Base-by-base conservation (phyloP, 2,113 vertebrate species). In the Carassius auratus region DNA sequence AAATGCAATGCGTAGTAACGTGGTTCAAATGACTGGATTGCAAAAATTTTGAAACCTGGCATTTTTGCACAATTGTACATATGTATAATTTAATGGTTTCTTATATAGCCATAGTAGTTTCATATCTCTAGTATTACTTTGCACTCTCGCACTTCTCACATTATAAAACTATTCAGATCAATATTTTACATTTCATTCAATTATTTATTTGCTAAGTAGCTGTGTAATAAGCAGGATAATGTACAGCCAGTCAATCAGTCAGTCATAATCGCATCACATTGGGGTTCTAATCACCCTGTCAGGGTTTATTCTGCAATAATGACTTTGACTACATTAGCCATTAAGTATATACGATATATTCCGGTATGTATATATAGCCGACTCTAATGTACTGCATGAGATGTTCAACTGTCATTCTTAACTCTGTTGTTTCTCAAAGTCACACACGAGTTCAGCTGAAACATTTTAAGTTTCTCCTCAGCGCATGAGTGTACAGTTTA, bases 181-280 rank as follows among this genome's bases (percentile, higher is more conserved):
- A 74, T 74, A 74, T 48, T 74, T 74, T n/a, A 74, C 71, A 74
- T 45, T 74, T 74, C 12, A 23, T 74, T 74, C 21, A 48, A 74
- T 74, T 74, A 48, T 74, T 74, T 74, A 74, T 74, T 48, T 48
- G 42, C 12, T 48, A 45, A 74, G 71, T 74, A 74, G 71, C 42
- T n/a, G 5, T 74, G n/a, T 48, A 74, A 74, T 74, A 74, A 74
- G 71, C 71, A 74, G 71, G 68, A 74, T 73, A 73, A 73, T 74
- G 71, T 48, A n/a, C 42, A 74, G 21, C 2, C 71, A 48, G 71
- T 74, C 71, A 74, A 23, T 48, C 71, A 23, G 42, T 48, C 71
- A 48, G 42, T 74, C 71, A 74, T 23, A 48, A 74, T 74, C 21
- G 42, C 71, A 45, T 74, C 71, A 14, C 42, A 12, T 42, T 5